Evolutionary conservation across 2,888 invertebrate species (phyloP).

Genomic region (Malthinus flaveolus): DNA sequence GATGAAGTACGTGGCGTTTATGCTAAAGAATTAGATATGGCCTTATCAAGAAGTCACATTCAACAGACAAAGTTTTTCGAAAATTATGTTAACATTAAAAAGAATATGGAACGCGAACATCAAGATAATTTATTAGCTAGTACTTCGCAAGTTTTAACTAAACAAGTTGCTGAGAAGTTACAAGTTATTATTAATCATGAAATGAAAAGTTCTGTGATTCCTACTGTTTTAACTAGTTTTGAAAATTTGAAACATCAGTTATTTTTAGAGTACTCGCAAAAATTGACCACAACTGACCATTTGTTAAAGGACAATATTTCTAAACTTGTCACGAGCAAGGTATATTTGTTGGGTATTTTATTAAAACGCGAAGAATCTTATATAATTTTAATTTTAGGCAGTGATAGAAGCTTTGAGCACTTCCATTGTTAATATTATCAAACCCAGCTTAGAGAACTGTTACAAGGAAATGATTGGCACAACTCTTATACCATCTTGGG

Average conservation of each 20-base stretch:
- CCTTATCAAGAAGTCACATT: slow-evolving; percentile 49
- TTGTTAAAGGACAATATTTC: slow-evolving; percentile 78
- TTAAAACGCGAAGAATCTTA: slow-evolving; percentile 1
- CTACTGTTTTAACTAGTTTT: slow-evolving; percentile 67
- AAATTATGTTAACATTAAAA: slow-evolving; percentile 49
- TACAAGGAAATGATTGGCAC: slow-evolving; percentile 79
- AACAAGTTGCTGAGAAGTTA: slow-evolving; percentile 59
- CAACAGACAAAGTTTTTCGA: slow-evolving; percentile 51
- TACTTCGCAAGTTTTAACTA: slow-evolving; percentile 60
- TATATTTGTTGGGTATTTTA: slow-evolving; percentile 46
- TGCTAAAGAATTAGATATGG: slow-evolving; percentile 48
- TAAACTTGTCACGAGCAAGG: slow-evolving; percentile 80
- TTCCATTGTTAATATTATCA: slow-evolving; percentile 69
- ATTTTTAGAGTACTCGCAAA: slow-evolving; percentile 72
- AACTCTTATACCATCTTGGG: slow-evolving; percentile 82
- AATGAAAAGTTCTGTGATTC: slow-evolving; percentile 58
- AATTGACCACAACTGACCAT: slow-evolving; percentile 72
- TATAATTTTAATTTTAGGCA: slow-evolving; percentile 56
- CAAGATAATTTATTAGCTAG: slow-evolving; percentile 58
- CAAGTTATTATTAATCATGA: slow-evolving; percentile 61
- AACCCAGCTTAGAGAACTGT: slow-evolving; percentile 73
- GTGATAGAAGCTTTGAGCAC: slow-evolving; percentile 75
- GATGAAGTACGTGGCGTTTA: slow-evolving; percentile 41
- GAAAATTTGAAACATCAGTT: slow-evolving; percentile 76
- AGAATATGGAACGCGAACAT: slow-evolving; percentile 57